Base-by-base conservation (phyloP, 2,113 vertebrate species). In the Urocolius indicus region DNA sequence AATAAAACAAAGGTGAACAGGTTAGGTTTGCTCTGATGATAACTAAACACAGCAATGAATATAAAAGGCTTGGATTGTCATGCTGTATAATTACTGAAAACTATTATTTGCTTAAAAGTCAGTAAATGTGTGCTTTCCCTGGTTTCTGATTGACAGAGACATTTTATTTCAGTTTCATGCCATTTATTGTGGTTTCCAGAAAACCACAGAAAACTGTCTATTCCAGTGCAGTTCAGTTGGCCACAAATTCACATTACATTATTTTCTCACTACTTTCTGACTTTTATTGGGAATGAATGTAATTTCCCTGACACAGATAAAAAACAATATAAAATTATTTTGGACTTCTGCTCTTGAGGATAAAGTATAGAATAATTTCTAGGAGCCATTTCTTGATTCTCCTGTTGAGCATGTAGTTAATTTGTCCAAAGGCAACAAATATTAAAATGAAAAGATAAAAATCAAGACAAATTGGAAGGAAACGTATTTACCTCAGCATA, bases 91-190 rank as follows among this genome's bases (percentile, higher is more conserved):
- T 86, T 90, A 41, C 41, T 87, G 83, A 92, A 96, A 96, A 72
- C 45, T 54, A 59, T 54, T 73, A 90, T 78, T 77, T 94, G 58
- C 84, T 90, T 92, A 46, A 29, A 87, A 90, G 79, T 71, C 71
- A 85, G 86, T 48, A 83, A 73, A 55, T 46, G 12, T 51, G 34
- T 23, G 12, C n/a, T 72, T 81, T 68, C 66, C 24, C 62, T 89
- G 24, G 6, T 75, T 87, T 92, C 84, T 95, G 77, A 93, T 65
- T 89, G 87, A 87, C 74, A 65, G 66, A 84, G 84, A 87, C 76
- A 81, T 67, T 93, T 97, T 92, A 90, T 77, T 96, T 93, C 36
- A 88, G 43, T 74, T 90, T 71, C 58, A 90, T 61, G 27, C 55
- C 11, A 89, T 82, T 84, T 78, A 72, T 79, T 55, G 83, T 63